A percentile compares a stretch with the other conserved stretches of the same genome.
Conservation (phyloP, 2,797 vertebrate genomes). For the Leucoraja ocellata region DNA sequence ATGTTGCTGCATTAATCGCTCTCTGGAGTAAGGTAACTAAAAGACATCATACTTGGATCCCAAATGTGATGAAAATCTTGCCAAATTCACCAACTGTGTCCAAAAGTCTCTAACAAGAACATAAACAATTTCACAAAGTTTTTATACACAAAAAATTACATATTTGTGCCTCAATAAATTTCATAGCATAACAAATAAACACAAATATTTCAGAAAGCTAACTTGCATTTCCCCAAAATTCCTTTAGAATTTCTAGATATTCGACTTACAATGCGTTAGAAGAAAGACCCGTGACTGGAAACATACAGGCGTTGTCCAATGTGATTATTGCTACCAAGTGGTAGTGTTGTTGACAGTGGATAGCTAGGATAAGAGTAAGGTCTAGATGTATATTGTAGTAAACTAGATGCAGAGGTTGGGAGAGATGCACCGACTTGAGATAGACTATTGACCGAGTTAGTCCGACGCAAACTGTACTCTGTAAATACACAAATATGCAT, state of each 20-base stretch:
- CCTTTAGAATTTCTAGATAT: neutral
- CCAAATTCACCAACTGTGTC: constrained; percentile 13
- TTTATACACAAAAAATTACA: constrained; percentile 1
- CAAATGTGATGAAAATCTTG: constrained; percentile 10
- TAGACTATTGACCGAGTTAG: constrained; percentile 50
- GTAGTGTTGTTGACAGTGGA: constrained; percentile 48
- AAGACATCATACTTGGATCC: constrained; percentile 3
- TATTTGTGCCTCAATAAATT: constrained; percentile 29
- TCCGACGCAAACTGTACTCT: constrained; percentile 47
- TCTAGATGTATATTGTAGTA: constrained; percentile 49
- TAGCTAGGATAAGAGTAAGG: constrained; percentile 51
- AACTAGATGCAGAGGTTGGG: constrained; percentile 45
- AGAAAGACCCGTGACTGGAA: constrained; percentile 58
- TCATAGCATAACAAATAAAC: constrained; percentile 4
- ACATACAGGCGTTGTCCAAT: constrained; percentile 54
- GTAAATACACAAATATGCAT: constrained; percentile 48
- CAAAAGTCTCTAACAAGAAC: constrained; percentile 26
- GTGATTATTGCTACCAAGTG: constrained; percentile 51
- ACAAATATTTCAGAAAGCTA: constrained; percentile 29
- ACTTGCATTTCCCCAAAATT: neutral
- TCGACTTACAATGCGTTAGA: constrained; percentile 46
- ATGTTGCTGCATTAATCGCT: constrained; percentile 41
- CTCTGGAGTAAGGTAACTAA: neutral
- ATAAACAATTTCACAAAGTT: constrained; percentile 44
- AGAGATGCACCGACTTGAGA: constrained; percentile 50